Conservation (phyloP, 2,888 invertebrate genomes). For the Dicyrtoma fusca region DNA sequence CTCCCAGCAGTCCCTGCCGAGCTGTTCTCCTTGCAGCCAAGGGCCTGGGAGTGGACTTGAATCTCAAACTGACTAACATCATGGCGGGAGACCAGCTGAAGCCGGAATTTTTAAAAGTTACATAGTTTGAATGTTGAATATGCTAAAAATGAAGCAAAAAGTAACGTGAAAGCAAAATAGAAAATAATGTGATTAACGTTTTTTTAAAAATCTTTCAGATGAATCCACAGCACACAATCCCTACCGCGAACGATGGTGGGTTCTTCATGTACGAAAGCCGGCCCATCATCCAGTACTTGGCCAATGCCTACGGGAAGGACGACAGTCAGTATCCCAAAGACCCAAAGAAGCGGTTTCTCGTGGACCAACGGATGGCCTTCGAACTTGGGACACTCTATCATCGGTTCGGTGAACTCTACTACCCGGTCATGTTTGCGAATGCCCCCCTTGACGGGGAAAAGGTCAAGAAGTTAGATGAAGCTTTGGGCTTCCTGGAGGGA, state of each 20-base stretch:
- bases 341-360: no score
- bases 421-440: no score
- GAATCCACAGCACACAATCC: constrained; percentile 83
- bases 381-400: constrained; percentile 76
- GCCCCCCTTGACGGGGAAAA: constrained; percentile 58
- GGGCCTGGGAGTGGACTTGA: constrained; percentile 69
- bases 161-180: no score
- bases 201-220: no score
- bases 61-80: constrained; percentile 68
- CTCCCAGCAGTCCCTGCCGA: neutral
- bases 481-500: constrained; percentile 60
- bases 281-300: constrained; percentile 78
- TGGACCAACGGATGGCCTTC: constrained; percentile 80
- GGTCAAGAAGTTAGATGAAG: constrained; percentile 58
- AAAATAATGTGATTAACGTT: neutral
- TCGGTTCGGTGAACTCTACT: constrained; percentile 60
- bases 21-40: constrained; percentile 67
- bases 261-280: constrained; percentile 82
- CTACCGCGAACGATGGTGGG: constrained; percentile 81
- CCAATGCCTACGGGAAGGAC: constrained; percentile 77
- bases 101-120: constrained; percentile 71
- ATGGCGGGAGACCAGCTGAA: constrained; percentile 68
- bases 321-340: constrained; percentile 77
- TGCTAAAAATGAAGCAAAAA: neutral
- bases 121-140: neutral